Conservation (phyloP, 2,113 vertebrate genomes). For the Clarias gariepinus region DNA sequence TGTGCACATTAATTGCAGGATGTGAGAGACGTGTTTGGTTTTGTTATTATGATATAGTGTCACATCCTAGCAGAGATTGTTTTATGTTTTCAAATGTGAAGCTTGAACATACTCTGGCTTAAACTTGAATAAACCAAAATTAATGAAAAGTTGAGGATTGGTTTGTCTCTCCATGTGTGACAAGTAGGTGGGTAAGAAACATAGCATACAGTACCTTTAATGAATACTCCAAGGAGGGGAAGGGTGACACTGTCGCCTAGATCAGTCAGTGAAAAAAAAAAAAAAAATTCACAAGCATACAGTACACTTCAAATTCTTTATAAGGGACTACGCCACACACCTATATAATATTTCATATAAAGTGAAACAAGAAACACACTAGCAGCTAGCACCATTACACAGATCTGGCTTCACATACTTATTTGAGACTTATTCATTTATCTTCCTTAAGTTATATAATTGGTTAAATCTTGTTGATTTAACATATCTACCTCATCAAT, state of each 20-base stretch:
- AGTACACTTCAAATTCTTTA: constrained; percentile 19
- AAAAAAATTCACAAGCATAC: not conserved
- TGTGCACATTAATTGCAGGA: not conserved
- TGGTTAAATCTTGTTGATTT: constrained; percentile 52
- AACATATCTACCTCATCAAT: constrained; percentile 11
- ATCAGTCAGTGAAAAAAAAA: not conserved
- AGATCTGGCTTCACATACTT: constrained; percentile 39
- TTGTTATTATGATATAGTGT: not conserved
- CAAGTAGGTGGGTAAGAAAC: constrained; percentile 21
- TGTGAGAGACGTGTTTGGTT: not conserved
- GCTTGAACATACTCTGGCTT: not conserved
- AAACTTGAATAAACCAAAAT: not conserved
- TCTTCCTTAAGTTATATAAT: constrained; percentile 41
- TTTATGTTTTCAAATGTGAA: not conserved
- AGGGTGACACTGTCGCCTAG: constrained; percentile 36
- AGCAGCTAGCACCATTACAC: not conserved
- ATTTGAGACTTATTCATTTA: constrained; percentile 16
- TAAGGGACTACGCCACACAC: not conserved
- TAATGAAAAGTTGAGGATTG: not conserved
- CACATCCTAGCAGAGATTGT: not conserved
- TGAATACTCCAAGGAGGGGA: constrained; percentile 18
- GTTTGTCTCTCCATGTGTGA: constrained; percentile 2
- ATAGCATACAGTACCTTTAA: constrained; percentile 15
- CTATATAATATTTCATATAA: not conserved
- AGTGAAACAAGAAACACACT: not conserved